Base-by-base conservation (phyloP, 1,140 invertebrate genomes). In the Leptoteleia sp. region DNA sequence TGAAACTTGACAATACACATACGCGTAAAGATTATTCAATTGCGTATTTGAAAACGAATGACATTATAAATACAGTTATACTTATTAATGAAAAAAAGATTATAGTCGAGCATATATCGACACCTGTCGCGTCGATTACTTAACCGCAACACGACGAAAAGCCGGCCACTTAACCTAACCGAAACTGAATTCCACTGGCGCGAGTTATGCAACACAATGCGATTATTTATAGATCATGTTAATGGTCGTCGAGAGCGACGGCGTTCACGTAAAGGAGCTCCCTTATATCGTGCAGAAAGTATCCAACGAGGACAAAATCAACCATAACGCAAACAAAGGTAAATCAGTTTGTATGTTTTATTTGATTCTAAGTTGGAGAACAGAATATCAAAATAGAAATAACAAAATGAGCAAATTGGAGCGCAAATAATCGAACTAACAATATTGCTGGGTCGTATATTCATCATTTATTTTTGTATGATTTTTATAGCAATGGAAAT, bases 181-280 rank as follows among this genome's bases (percentile, higher is more conserved):
- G 42, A 73, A 75, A 59, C 71, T 75, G 59, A 73, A 79, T 64
- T 48, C 35, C 16, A 29, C 12, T 65, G 35, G 59, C 38, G 35
- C 38, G 22, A 65, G 71, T 83, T 84, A 84, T 75, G 75, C 83
- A 83, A 84, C 62, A 77, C 65, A 65, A 80, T 82, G 31, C 73
- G 59, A 81, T 83, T 83, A 76, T 83, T 83, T 84, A 45, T 79
- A 89, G 88, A 89, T 89, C 73, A 88, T 89, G 82, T 80, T 89
- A 79, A 89, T 89, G 87, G 87, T 88, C 71, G 85, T 89, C 55
- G 86, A 87, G 48, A 82, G 80, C 55, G 84, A 89, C 73, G 83
- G 82, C 68, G 81, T 88, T 78, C 83, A 86, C 31, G 83, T 84
- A 80, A 87, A 89, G 75, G 86, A 89, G 38, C 79, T 87, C 62